Percentiles rank a stretch among this genome's conserved stretches.
These are phyloP conservation scores for Selene dorsalis DNA, from an alignment of 2,797 vertebrate species.

Conservation along the genomic window DNA sequence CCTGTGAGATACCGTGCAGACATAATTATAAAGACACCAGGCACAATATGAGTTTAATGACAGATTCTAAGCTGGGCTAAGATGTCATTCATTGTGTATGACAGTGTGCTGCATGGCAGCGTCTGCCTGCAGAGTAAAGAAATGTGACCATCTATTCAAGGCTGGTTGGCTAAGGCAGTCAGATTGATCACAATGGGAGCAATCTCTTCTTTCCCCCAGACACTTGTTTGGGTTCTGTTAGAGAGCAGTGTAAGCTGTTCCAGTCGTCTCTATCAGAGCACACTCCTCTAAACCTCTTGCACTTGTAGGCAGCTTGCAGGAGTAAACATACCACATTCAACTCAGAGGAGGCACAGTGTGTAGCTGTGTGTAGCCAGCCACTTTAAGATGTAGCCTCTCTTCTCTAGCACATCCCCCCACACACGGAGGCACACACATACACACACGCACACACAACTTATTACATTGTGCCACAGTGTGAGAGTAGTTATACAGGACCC, in stretches of 20 bases:
- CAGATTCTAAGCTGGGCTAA: slow-evolving; percentile 9
- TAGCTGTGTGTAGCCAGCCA: slow-evolving; percentile 40
- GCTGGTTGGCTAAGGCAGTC: slow-evolving; percentile 58
- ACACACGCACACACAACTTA: slow-evolving; percentile 50
- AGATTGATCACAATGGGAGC: slow-evolving; percentile 74
- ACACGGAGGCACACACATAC: slow-evolving; percentile 17
- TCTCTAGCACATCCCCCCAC: slow-evolving; percentile 9
- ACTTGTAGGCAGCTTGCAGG: slow-evolving; percentile 51
- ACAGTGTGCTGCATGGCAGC: not conserved
- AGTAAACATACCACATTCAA: slow-evolving; percentile 58
- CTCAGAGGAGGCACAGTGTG: slow-evolving; percentile 33
- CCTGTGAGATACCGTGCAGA: slow-evolving; percentile 5
- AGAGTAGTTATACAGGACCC: slow-evolving; percentile 63
- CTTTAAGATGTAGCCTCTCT: slow-evolving; percentile 44
- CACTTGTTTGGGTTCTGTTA: slow-evolving; percentile 63
- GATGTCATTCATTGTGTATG: slow-evolving; percentile 27
- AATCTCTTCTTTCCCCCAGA: slow-evolving; percentile 58
- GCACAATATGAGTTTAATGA: slow-evolving; percentile 29
- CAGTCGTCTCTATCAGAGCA: slow-evolving; percentile 67
- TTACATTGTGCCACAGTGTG: slow-evolving; percentile 58
- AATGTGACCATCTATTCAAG: slow-evolving; percentile 64
- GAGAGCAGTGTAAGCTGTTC: slow-evolving; percentile 60
- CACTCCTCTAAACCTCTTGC: slow-evolving; percentile 62
- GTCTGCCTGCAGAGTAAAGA: slow-evolving; percentile 48
- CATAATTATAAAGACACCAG: slow-evolving; percentile 33